These are phyloP conservation scores for Sinocyclocheilus anshuiensis DNA, from an alignment of 2,113 vertebrate genomes.

Conservation along the genomic window DNA sequence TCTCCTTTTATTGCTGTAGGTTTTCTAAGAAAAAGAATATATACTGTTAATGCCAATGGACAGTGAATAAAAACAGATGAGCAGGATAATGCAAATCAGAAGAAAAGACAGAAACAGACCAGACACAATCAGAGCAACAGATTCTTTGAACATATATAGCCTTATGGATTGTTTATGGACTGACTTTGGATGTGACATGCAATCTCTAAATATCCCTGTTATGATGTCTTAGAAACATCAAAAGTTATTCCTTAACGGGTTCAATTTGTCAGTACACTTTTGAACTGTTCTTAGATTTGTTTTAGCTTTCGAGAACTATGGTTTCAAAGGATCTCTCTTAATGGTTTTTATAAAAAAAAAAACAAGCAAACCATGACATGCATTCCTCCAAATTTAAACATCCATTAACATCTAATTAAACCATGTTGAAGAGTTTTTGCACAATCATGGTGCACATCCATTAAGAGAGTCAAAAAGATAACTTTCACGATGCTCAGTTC, in stretches of 20 bases:
- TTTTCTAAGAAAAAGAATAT: background rate
- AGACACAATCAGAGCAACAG: background rate
- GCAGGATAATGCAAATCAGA: background rate
- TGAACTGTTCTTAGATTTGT: background rate
- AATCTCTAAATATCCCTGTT: background rate
- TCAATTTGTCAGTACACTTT: background rate
- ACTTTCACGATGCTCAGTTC: constrained; percentile 2
- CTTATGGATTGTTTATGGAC: background rate
- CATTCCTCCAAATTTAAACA: background rate
- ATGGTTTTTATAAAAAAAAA: background rate
- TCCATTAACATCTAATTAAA: background rate
- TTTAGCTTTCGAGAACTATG: background rate
- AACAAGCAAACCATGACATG: background rate
- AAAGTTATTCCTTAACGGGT: background rate
- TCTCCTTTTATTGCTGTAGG: background rate
- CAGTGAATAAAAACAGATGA: background rate
- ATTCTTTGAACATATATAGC: too few species aligned
- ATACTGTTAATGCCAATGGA: background rate
- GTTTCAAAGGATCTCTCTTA: background rate
- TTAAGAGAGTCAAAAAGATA: background rate
- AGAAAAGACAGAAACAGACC: background rate
- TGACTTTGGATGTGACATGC: background rate
- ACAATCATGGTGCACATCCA: background rate
- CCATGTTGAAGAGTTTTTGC: background rate
- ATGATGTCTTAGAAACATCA: background rate